Evolutionary conservation across 2,888 invertebrate genomes (phyloP), one percentile per base, ranked within the genome.

Genomic region (Nasonia oneida): DNA sequence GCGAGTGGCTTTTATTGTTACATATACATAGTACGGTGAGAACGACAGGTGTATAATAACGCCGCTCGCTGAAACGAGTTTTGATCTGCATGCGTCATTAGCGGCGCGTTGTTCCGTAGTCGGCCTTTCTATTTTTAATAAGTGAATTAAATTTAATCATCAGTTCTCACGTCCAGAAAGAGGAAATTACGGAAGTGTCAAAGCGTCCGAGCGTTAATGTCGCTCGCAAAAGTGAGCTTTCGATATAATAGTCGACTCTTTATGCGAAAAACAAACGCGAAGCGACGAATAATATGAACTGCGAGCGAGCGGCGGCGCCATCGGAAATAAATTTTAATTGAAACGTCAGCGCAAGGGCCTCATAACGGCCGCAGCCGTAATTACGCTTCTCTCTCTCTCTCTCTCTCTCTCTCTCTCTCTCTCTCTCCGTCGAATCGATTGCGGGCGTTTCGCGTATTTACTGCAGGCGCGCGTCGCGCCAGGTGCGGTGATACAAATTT

Each of bases 311-410:
- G 42, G 29, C n/a, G 74, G 3, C n/a, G 67, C 42, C 53, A 50
- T 83, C 53, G 76, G 61, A 75, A 85, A 83, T 83, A 83, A 70
- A 83, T 86, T 86, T 86, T 75, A 86, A 86, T 86, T 83, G 79
- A 85, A 85, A 82, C 67, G 53, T 70, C 70, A 79, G 57, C 57
- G 83, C 57, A 77, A 81, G 64, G 67, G 37, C 74, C 74, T 50
- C 47, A 29, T 67, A 81, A 75, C 61, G 64, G 79, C 42, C 74
- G 61, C 33, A 6, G 67, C 18, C 67, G 74, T 67, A 79, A 82
- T 85, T 82, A 85, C 33, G 70, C 64, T 47, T 67, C 78, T 67
- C 71, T 29, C 29, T 29, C 29, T 67, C 78, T 67, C 71, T 29
- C 29, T 29, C 29, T 29, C 29, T 29, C 29, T 29, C 29, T 29